Evolutionary conservation across 1,140 invertebrate genomes (phyloP).

Genomic region (Dufourea novaeangliae): DNA sequence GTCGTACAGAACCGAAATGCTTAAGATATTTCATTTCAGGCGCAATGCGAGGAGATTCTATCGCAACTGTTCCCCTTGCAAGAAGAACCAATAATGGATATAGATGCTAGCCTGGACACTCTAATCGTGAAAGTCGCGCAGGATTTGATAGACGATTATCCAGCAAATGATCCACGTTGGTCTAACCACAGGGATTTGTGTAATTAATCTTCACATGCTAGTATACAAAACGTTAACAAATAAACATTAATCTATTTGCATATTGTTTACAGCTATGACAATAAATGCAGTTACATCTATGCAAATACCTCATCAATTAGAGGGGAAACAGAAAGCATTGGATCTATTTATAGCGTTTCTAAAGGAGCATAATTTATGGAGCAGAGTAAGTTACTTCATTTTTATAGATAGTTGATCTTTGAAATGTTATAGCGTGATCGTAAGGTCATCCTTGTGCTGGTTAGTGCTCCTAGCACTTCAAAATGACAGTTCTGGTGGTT

Average conservation of each 20-base stretch:
- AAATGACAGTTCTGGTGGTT: too few species aligned
- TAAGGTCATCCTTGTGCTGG: too few species aligned
- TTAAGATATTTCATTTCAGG: constrained; percentile 12
- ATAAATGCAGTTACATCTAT: constrained; percentile 84
- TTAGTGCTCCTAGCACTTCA: too few species aligned
- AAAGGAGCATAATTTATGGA: constrained; percentile 89
- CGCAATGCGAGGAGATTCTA: constrained; percentile 86
- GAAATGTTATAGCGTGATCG: neutral
- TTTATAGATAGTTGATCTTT: neutral
- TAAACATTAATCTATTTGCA: neutral
- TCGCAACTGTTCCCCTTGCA: constrained; percentile 86
- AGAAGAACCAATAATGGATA: constrained; percentile 80
- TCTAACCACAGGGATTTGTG: constrained; percentile 76
- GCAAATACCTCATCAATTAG: constrained; percentile 91
- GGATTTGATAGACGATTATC: constrained; percentile 93
- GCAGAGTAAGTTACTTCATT: constrained; percentile 81
- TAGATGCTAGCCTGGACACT: constrained; percentile 85
- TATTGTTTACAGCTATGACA: constrained; percentile 72
- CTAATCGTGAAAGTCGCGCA: constrained; percentile 87
- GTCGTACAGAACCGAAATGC: neutral
- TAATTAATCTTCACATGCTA: constrained; percentile 51
- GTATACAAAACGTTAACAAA: neutral
- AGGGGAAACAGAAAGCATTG: constrained; percentile 92
- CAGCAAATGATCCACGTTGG: constrained; percentile 94
- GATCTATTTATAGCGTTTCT: constrained; percentile 89